phyloP scores from a whole-genome alignment of 1,140 invertebrate species.

The Bilobella aurantiaca region DNA sequence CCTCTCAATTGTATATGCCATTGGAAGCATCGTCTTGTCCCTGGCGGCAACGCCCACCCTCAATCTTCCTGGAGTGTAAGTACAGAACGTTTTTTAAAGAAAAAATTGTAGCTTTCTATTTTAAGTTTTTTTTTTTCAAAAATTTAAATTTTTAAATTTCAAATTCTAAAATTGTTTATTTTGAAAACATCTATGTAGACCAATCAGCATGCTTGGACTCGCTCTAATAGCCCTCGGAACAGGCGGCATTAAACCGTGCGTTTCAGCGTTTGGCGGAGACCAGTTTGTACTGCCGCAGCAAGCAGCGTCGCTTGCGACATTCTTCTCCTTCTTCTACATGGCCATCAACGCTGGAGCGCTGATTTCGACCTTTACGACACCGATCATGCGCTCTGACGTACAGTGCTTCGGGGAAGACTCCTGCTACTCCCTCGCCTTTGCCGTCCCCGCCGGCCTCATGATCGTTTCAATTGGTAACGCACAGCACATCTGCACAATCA shows the following conservation, averaged over 20 bases:
- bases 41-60: slow-evolving; percentile 50
- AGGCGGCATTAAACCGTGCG: slow-evolving; percentile 49
- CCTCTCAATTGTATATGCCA: slow-evolving; percentile 73
- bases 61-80: slow-evolving; percentile 49
- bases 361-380: slow-evolving; percentile 79
- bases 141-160: no score
- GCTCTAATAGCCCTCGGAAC: slow-evolving; percentile 48
- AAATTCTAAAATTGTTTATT: no score
- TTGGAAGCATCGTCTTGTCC: slow-evolving; percentile 71
- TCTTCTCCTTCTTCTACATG: slow-evolving; percentile 79
- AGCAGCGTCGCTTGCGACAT: slow-evolving; percentile 45
- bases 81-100: no score
- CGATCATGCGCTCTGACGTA: slow-evolving; percentile 68
- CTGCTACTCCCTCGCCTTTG: slow-evolving; percentile 52
- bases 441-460: slow-evolving; percentile 48
- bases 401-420: slow-evolving; percentile 44
- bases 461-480: slow-evolving; percentile 40
- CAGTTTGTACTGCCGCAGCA: slow-evolving; percentile 45
- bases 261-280: slow-evolving; percentile 55
- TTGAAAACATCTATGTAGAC: no score
- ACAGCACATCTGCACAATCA: neutral
- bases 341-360: slow-evolving; percentile 85
- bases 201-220: slow-evolving; percentile 41
- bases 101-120: no score
- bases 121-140: no score